Evolutionary conservation across 2,113 vertebrate genomes (phyloP).

Genomic region (Cyprinodon variegatus): DNA sequence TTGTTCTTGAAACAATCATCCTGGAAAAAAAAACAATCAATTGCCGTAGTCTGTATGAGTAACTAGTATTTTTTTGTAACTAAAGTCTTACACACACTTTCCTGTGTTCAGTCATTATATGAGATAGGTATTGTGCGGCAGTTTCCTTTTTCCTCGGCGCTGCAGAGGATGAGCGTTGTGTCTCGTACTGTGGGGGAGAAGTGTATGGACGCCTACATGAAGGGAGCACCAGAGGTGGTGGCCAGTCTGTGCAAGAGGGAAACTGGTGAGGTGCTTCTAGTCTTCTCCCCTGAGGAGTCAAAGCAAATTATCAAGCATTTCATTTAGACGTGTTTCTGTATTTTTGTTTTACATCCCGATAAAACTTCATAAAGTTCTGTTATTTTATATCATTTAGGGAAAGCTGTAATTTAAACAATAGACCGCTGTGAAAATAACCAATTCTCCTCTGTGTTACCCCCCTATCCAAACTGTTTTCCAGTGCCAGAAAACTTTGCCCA

Average conservation of each 20-base stretch:
- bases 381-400: neutral
- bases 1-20: neutral
- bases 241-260: constrained; percentile 91
- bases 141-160: constrained; percentile 94
- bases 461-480: constrained; percentile 49
- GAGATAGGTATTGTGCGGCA: constrained; percentile 97
- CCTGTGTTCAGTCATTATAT: constrained; percentile 81
- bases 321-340: neutral
- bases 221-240: constrained; percentile 94
- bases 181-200: constrained; percentile 89
- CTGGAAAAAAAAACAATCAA: no score
- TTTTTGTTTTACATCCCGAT: neutral
- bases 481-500: constrained; percentile 89
- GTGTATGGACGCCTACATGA: constrained; percentile 94
- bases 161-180: constrained; percentile 95
- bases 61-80: neutral
- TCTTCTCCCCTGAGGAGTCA: neutral
- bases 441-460: neutral
- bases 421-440: neutral
- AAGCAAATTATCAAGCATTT: neutral
- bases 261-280: constrained; percentile 80
- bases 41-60: no score
- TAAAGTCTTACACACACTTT: neutral
- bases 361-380: neutral
- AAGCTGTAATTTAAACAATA: neutral